Base-by-base conservation (phyloP, 2,797 vertebrate genomes). In the Calcarius lapponicus region DNA sequence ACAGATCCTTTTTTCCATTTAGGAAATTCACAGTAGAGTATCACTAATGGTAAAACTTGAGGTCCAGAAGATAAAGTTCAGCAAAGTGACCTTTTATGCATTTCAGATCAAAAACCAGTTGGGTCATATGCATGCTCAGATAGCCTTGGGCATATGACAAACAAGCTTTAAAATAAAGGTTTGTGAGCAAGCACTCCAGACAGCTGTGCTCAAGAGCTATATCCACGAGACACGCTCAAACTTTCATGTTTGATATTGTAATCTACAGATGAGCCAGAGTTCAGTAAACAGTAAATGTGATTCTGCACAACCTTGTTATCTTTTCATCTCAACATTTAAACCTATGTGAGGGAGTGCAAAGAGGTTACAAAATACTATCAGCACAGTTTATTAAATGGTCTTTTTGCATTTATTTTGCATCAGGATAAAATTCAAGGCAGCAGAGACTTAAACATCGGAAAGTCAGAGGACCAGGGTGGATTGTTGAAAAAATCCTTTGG, bases 251-350 rank as follows among this genome's bases (percentile, higher is more conserved):
- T 83, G 74, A 76, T 89, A 87, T 4, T 73, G 20, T 53, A 91
- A 82, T 61, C 71, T 42, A 83, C 82, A 90, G 73, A 79, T 0
- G 51, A 94, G 70, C 15, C 80, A 86, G 61, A 83, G 86, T 72
- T 93, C 89, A 92, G 85, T 40, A 80, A 91, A 58, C 71, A 73
- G 53, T 31, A 87, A 69, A 83, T 42, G 70, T 16, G 56, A 92
- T 38, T 69, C 91, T 72, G 51, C 40, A 82, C 22, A 90, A 72
- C 56, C 73, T 92, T 74, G 74, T 84, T 94, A 94, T 92, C 76
- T 85, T 88, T 45, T 66, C 58, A 95, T 93, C 88, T 94, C 13
- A 3, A 70, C 69, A 81, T 47, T 74, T 91, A 92, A 86, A 90
- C 73, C 54, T 60, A 36, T 11, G 48, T 7, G 29, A 87, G 29